Base-by-base conservation (phyloP, 1,140 invertebrate genomes). In the Calosoma granatense region DNA sequence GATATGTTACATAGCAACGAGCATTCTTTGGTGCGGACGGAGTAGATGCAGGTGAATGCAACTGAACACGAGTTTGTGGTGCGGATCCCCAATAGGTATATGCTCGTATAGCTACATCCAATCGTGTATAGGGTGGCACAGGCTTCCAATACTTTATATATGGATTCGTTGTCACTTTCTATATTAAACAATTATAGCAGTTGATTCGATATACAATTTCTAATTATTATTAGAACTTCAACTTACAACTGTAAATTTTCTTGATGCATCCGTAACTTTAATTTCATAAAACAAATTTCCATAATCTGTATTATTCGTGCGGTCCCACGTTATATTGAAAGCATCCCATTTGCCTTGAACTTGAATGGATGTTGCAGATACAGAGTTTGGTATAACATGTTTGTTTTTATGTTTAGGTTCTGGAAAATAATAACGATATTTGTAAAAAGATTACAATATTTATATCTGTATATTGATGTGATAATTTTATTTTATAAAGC, bases 61-160 rank as follows among this genome's bases (percentile, higher is more conserved):
- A 61, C 20, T 71, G 67, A 0, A 76, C 74, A 2, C 76, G 77
- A 0, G 84, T 81, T 20, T 78, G 75, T 6, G 75, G 70, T 0
- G 88, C 84, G 4, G 84, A 79, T 22, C 86, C 86, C 91, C 92
- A 95, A 61, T 86, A 86, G 0, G 91, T 92, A 61, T 86, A 86
- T 0, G 90, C 85, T 53, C 85, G 82, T 1, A 95, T 77, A 0
- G 81, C 81, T 2, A 92, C 77, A 26, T 82, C 80, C 4, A 93
- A 63, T 6, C 73, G 66, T 1, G 83, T 81, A 67, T 85, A 89
- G 0, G 90, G 85, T 4, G 78, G 64, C 53, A 88, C 74, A 15
- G 69, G 63, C 64, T 75, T 6, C 71, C 71, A 47, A 57, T 77
- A 76, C 57, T 70, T 68, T 21, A 79, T 58, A 55, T 70, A 74